Conservation (phyloP, 1,140 invertebrate genomes). For the Apocrypta bakeri region DNA sequence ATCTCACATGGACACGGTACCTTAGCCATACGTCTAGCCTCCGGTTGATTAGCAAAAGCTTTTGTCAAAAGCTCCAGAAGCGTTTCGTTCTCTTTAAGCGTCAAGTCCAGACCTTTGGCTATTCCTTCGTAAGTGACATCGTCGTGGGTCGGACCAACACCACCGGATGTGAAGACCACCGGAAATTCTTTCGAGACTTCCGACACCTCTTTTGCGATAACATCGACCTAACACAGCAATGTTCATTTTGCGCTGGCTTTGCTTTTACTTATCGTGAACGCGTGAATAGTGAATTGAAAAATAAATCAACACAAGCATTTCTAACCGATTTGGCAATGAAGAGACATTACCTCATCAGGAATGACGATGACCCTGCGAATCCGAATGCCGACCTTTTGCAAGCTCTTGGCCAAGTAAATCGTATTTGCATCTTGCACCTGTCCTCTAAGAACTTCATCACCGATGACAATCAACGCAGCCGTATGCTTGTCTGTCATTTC, state of each 20-base stretch:
- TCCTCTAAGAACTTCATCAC: conserved; percentile 86
- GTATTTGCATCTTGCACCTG: conserved; percentile 83
- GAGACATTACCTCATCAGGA: conserved; percentile 74
- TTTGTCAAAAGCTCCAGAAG: conserved; percentile 73
- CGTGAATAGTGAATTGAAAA: conserved; percentile 24
- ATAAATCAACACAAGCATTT: conserved; percentile 9
- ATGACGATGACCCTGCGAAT: conserved; percentile 79
- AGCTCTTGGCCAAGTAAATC: conserved; percentile 77
- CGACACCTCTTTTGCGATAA: conserved; percentile 76
- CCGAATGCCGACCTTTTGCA: conserved; percentile 78
- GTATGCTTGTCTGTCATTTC: conserved; percentile 60
- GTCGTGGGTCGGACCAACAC: conserved; percentile 87
- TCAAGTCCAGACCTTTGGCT: conserved; percentile 78
- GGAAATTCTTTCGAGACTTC: conserved; percentile 74
- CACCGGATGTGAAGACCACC: conserved; percentile 82
- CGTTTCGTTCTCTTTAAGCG: conserved; percentile 74
- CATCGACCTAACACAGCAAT: conserved; percentile 26
- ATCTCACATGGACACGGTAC: conserved; percentile 63
- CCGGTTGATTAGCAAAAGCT: conserved; percentile 56
- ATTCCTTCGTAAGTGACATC: conserved; percentile 84
- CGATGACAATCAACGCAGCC: conserved; percentile 78
- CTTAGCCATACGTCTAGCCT: conserved; percentile 56
- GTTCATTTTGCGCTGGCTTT: neutral
- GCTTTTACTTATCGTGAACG: neutral
- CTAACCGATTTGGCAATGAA: neutral